Base-by-base conservation (phyloP, 2,888 invertebrate species). In the Drosophila vallismaia region DNA sequence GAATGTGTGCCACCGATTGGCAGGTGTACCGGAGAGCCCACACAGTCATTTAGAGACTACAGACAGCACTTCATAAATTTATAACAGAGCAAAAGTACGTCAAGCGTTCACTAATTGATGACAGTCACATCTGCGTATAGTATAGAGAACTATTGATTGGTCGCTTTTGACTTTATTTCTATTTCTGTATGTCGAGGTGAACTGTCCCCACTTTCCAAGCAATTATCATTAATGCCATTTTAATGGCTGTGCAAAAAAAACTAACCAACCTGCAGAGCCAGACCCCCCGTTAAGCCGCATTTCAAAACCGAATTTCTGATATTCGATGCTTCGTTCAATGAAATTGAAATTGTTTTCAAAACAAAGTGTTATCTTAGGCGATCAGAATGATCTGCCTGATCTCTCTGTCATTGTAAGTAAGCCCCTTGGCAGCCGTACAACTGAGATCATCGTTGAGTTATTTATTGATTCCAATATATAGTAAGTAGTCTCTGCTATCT, bases 361-460 rank as follows among this genome's bases (percentile, higher is more conserved):
- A 72, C 48, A 44, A 42, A 63, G 66, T 52, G 53, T 71, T 77
- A 87, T 87, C 71, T 67, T 64, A 64, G 53, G 46, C 33, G 56
- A 70, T 72, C 71, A 62, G 64, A 44, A 57, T 29, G 54, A 71
- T 72, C 71, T 62, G 64, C 46, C 57, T 71, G 71, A 62, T 60
- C 36, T 19, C 19, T 63, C 26, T 29, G 45, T 63, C 44, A 33
- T 42, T 44, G 44, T 56, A 56, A 38, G 33, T 53, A 44, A 50
- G 19, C 62, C 50, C 49, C 55, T 14, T 72, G 58, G 81, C 77
- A 80, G 82, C 85, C 78, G 69, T 74, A 87, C 71, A 85, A 85
- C 64, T 74, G 88, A 86, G 85, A 86, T 86, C 85, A 86, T 88
- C 81, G 62, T 71, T 76, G 86, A 79, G 84, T 84, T 76, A 76